phyloP scores from a whole-genome alignment of 2,888 invertebrate genomes.

The Aphodius granarius region DNA sequence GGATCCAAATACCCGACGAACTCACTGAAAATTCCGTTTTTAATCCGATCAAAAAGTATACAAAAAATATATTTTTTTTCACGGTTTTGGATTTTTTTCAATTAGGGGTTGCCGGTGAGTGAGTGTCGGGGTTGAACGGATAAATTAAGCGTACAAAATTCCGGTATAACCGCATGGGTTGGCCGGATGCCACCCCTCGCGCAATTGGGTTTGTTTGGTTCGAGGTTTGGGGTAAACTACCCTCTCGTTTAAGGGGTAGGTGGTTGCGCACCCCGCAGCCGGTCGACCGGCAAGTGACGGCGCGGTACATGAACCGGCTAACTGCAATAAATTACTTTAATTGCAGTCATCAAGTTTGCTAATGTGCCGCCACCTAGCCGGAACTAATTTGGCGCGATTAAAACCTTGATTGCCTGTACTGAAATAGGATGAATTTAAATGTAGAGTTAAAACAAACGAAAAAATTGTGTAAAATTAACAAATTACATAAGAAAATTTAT shows the following conservation, averaged over 20 bases:
- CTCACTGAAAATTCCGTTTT: slow-evolving; percentile 14
- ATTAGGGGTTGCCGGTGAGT: background rate
- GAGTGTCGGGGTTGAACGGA: background rate
- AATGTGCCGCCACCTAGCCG: slow-evolving; percentile 44
- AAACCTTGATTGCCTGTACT: background rate
- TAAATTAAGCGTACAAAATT: slow-evolving; percentile 14
- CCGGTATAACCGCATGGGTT: slow-evolving; percentile 10
- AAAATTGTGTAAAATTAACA: too few species aligned
- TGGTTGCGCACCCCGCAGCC: slow-evolving; percentile 27
- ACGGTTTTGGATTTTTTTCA: background rate
- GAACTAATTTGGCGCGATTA: slow-evolving; percentile 29
- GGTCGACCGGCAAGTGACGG: slow-evolving; percentile 31
- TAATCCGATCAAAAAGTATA: slow-evolving; percentile 1
- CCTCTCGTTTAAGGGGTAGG: slow-evolving; percentile 8
- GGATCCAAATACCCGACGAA: slow-evolving; percentile 13
- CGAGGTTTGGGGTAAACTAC: background rate
- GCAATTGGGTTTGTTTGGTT: background rate
- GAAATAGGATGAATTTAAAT: too few species aligned
- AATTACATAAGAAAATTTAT: too few species aligned
- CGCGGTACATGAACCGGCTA: slow-evolving; percentile 33
- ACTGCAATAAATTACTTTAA: slow-evolving; percentile 51
- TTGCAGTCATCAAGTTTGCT: slow-evolving; percentile 49
- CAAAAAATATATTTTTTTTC: slow-evolving; percentile 2
- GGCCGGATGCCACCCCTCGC: background rate
- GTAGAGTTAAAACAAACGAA: too few species aligned